Conservation (phyloP, 1,140 invertebrate genomes). For the Harpegnathos saltator region DNA sequence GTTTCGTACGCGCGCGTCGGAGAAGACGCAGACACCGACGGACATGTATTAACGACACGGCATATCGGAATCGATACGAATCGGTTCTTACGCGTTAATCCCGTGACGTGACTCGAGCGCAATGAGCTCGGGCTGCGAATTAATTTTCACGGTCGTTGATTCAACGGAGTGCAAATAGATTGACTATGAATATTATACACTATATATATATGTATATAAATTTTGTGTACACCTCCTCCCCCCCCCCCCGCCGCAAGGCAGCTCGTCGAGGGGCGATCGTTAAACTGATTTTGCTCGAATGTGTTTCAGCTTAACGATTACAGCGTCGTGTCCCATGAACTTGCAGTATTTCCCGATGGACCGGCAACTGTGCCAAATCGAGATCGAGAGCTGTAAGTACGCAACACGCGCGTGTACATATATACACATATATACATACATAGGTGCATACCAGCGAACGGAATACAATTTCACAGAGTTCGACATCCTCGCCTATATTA, state of each 20-base stretch:
- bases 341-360: slow-evolving; percentile 99
- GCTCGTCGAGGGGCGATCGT: slow-evolving; percentile 11
- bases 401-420: slow-evolving; percentile 66
- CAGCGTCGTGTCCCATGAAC: slow-evolving; percentile 99
- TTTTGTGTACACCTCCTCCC: no score
- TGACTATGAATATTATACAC: slow-evolving; percentile 23
- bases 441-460: slow-evolving; percentile 58
- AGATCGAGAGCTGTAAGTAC: slow-evolving; percentile 99
- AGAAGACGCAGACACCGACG: slow-evolving; percentile 22
- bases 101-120: slow-evolving; percentile 22
- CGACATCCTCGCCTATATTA: slow-evolving; percentile 64
- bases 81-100: slow-evolving; percentile 37
- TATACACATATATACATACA: slow-evolving; percentile 5
- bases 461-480: slow-evolving; percentile 62
- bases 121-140: slow-evolving; percentile 38
- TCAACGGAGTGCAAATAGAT: slow-evolving; percentile 24
- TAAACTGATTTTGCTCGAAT: slow-evolving; percentile 48
- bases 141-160: slow-evolving; percentile 32
- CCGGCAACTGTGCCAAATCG: slow-evolving; percentile 97
- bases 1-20: slow-evolving; percentile 22
- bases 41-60: slow-evolving; percentile 33
- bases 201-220: slow-evolving; percentile 13
- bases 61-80: slow-evolving; percentile 30
- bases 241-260: neutral
- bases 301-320: slow-evolving; percentile 96